Evolutionary conservation across 2,797 vertebrate genomes (phyloP), one percentile per base, ranked within the genome.

Genomic region (Gymnodraco acuticeps): DNA sequence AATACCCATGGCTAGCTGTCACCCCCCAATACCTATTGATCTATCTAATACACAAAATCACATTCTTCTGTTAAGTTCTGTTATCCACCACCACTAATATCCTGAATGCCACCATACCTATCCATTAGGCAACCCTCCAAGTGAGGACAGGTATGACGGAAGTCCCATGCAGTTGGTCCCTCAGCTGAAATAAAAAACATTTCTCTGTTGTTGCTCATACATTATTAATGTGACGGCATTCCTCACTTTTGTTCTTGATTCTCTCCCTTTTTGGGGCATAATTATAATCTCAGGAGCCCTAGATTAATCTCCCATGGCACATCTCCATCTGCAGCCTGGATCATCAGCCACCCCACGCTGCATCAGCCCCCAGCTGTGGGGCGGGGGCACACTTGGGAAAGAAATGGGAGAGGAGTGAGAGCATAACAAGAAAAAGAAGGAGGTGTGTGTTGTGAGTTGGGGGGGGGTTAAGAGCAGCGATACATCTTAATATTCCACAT

Each of bases 241-340:
- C 73, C 80, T 73, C 60, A 56, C 42, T 82, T 70, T 78, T 65
- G 66, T 16, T 53, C 70, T 77, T 80, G 64, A 65, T 83, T 81
- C 73, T 82, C 60, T 76, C 52, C 58, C 64, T 75, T 38, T 83
- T 74, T 70, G 69, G 43, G 83, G 79, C 74, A 78, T 94, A 93
- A 93, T 94, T 93, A 91, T 92, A 93, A 89, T 90, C 93, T 85
- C 87, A 81, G 82, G 90, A 93, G 92, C 92, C 81, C 79, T 94
- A 87, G 84, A 96, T 95, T 93, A 95, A 95, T 96, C 92, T 95
- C 87, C 88, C 83, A 80, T 92, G 91, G 90, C 95, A 95, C 93
- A 89, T 95, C 91, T 90, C 91, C 88, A 94, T 95, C 88, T 93
- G 92, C 80, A 93, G 88, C 77, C 78, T 64, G 75, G 75, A 82